phyloP scores from a whole-genome alignment of 2,113 vertebrate genomes.

The Sebastes schlegelii region DNA sequence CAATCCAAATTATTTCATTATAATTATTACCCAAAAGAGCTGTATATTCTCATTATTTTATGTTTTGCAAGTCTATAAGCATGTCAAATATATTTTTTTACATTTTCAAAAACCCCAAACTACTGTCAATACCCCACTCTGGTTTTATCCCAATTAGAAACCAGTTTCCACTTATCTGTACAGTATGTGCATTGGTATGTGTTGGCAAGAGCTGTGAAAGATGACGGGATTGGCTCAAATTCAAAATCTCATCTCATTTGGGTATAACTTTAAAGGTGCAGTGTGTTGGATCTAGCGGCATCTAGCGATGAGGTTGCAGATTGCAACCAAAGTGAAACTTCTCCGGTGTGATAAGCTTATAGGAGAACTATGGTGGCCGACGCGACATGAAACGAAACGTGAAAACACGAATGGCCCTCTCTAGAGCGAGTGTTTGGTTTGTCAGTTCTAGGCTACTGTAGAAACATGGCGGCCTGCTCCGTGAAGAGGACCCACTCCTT shows the following conservation, averaged over 20 bases:
- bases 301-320: too few species aligned
- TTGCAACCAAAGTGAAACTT: too few species aligned
- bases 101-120: conserved; percentile 5
- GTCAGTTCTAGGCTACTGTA: too few species aligned
- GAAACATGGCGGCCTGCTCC: too few species aligned
- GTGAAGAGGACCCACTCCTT: too few species aligned
- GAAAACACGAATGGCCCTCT: too few species aligned
- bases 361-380: too few species aligned
- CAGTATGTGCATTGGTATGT: not conserved
- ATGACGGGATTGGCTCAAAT: conserved; percentile 11
- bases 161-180: not conserved
- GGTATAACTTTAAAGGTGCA: conserved; percentile 16
- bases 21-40: not conserved
- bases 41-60: not conserved
- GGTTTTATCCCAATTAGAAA: not conserved
- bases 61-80: not conserved
- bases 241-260: conserved; percentile 27
- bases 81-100: conserved; percentile 19
- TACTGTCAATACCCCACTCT: not conserved
- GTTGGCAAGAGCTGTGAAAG: not conserved
- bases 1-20: not conserved
- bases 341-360: too few species aligned
- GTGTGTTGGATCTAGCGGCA: too few species aligned
- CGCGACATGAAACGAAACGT: too few species aligned
- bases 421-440: too few species aligned